Conservation (phyloP, 92 coral and sea anemone genomes). For the Zoanthus sociatus region DNA sequence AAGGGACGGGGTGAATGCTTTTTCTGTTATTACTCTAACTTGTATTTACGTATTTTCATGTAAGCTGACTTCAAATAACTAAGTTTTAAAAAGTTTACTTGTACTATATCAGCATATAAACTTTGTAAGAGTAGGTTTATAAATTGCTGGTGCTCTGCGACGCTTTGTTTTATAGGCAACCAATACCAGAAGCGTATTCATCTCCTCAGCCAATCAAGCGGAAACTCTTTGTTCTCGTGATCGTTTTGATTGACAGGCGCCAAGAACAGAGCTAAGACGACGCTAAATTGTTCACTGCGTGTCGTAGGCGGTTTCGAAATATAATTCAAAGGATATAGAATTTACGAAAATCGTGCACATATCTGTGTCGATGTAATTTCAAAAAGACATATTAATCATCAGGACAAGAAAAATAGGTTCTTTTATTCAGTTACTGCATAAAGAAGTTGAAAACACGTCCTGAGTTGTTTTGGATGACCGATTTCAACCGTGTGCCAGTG, state of each 20-base stretch:
- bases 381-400: not conserved
- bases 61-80: too few relatives aligned
- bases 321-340: not conserved
- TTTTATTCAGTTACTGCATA: not conserved
- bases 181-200: constrained; percentile 15
- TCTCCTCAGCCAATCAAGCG: constrained; percentile 26
- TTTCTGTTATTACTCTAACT: too few relatives aligned
- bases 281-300: not conserved
- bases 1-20: too few relatives aligned
- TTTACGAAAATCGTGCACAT: not conserved
- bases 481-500: not conserved
- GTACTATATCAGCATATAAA: too few relatives aligned
- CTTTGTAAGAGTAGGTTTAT: too few relatives aligned
- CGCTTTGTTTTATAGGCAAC: not conserved
- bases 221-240: constrained; percentile 33
- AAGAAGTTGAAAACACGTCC: not conserved
- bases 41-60: too few relatives aligned
- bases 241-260: constrained; percentile 26
- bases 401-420: not conserved
- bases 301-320: constrained; percentile 7
- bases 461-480: constrained; percentile 12
- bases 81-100: too few relatives aligned
- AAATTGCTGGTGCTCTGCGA: too few relatives aligned
- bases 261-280: constrained; percentile 29
- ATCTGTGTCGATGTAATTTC: not conserved